A percentile compares a stretch with the other conserved stretches of the same genome.
These are phyloP conservation scores for Trichechus manatus DNA, from an alignment of 2,113 vertebrate species.

Conservation along the genomic window DNA sequence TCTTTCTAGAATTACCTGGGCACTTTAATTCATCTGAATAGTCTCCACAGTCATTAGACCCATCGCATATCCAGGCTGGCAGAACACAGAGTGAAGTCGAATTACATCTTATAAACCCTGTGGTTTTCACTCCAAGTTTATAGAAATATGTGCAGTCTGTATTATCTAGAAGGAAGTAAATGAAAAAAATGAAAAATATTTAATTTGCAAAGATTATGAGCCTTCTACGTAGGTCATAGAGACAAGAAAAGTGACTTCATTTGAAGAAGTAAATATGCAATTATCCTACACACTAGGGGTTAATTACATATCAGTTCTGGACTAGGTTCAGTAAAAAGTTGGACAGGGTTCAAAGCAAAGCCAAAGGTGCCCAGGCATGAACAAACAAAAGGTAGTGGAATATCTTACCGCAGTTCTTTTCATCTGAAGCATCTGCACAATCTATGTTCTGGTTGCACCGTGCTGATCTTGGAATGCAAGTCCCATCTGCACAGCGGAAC, in stretches of 20 bases:
- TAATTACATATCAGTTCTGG: slow-evolving; percentile 71
- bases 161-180: slow-evolving; percentile 89
- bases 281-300: slow-evolving; percentile 64
- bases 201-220: slow-evolving; percentile 51
- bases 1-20: slow-evolving; percentile 91
- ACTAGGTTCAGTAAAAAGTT: slow-evolving; percentile 42
- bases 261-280: slow-evolving; percentile 66
- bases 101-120: slow-evolving; percentile 96
- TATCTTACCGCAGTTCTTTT: slow-evolving; percentile 96
- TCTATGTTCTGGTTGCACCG: slow-evolving; percentile 98
- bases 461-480: slow-evolving; percentile 93
- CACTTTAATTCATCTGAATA: slow-evolving; percentile 97
- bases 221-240: slow-evolving; percentile 47
- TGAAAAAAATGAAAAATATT: slow-evolving; percentile 46
- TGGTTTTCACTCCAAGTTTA: slow-evolving; percentile 95
- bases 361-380: background rate
- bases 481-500: slow-evolving; percentile 94
- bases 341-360: background rate
- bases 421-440: slow-evolving; percentile 97
- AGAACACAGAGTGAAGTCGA: slow-evolving; percentile 97
- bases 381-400: slow-evolving; percentile 49
- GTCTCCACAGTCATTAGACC: slow-evolving; percentile 98
- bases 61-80: slow-evolving; percentile 97
- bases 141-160: slow-evolving; percentile 96
- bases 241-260: slow-evolving; percentile 12